Evolutionary conservation across 2,797 vertebrate species (phyloP), one percentile per base, ranked within the genome.

Genomic region (Mormyrus hasselquistii): DNA sequence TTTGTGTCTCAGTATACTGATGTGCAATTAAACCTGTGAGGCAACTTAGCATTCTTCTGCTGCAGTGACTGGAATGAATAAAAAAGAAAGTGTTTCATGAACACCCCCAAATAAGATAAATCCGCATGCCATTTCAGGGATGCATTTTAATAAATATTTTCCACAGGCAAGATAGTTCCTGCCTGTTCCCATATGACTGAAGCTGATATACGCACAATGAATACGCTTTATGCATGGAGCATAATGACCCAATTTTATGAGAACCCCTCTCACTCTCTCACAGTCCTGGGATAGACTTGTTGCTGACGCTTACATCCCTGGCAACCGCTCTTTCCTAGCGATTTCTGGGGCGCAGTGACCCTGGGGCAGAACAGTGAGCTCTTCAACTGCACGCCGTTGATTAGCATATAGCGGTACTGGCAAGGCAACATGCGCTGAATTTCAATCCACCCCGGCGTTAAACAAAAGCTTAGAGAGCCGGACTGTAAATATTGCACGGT

Each of bases 241-340:
- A 90, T 95, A 96, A 96, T 95, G 94, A 95, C 92, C 22, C 89
- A 88, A 94, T 96, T 93, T 95, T 90, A 90, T 90, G 84, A 90
- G 91, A 92, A 90, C 89, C 47, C 52, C 87, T 92, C 89, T 86
- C 91, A 34, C 76, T 90, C 87, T 89, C 90, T 69, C 90, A 91
- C 87, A 69, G 53, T 92, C 44, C 73, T n/a, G 90, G 87, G 92
- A 91, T 90, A 73, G 92, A 92, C 92, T 92, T 92, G 93, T 95
- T 94, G 95, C 93, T 94, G 92, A 91, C 93, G 92, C 92, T 93
- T 89, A 91, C 92, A 93, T 93, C 94, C 95, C 93, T 95, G 95
- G 95, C 95, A 96, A 96, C 95, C 93, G 90, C 92, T 94, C 93
- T 90, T 92, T 94, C 95, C 95, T 95, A 91, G 92, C 91, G 91